phyloP scores from a whole-genome alignment of 2,888 invertebrate species.

The Hybos culiciformis region DNA sequence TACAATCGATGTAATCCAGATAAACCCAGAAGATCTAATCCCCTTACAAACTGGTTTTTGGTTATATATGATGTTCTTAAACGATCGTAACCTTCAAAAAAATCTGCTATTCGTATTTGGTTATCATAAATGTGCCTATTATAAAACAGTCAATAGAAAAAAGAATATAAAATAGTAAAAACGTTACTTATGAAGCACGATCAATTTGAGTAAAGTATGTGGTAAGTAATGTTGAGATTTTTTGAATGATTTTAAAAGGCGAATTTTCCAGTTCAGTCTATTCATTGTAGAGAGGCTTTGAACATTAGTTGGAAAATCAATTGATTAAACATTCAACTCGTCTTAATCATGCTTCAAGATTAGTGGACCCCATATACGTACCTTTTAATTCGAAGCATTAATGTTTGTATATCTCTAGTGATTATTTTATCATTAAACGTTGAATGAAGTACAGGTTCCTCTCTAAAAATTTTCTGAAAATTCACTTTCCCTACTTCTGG shows the following conservation, averaged over 20 bases:
- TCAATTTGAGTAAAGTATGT: too few relatives aligned
- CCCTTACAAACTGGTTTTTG: constrained; percentile 56
- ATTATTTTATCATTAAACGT: constrained; percentile 37
- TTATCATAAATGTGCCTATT: constrained; percentile 50
- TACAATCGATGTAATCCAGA: constrained; percentile 41
- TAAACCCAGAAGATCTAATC: constrained; percentile 51
- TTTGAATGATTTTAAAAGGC: too few relatives aligned
- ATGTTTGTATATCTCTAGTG: too few relatives aligned
- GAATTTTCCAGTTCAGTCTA: too few relatives aligned
- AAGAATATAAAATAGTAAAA: too few relatives aligned
- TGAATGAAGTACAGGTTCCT: constrained; percentile 45
- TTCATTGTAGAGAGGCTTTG: too few relatives aligned
- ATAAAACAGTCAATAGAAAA: too few relatives aligned
- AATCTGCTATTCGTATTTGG: constrained; percentile 50
- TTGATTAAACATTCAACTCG: not conserved
- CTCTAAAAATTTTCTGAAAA: constrained; percentile 39
- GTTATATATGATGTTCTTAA: constrained; percentile 54
- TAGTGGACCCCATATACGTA: too few relatives aligned
- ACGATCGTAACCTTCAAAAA: constrained; percentile 58
- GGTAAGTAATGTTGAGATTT: too few relatives aligned
- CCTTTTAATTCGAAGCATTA: too few relatives aligned
- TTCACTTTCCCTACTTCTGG: constrained; percentile 48
- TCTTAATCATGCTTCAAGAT: constrained; percentile 5
- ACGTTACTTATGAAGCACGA: too few relatives aligned
- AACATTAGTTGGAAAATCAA: too few relatives aligned